These are phyloP conservation scores for fruit fly (Drosophila melanogaster) DNA, from an alignment of 1,140 invertebrate species.

Conservation along the genomic window DNA sequence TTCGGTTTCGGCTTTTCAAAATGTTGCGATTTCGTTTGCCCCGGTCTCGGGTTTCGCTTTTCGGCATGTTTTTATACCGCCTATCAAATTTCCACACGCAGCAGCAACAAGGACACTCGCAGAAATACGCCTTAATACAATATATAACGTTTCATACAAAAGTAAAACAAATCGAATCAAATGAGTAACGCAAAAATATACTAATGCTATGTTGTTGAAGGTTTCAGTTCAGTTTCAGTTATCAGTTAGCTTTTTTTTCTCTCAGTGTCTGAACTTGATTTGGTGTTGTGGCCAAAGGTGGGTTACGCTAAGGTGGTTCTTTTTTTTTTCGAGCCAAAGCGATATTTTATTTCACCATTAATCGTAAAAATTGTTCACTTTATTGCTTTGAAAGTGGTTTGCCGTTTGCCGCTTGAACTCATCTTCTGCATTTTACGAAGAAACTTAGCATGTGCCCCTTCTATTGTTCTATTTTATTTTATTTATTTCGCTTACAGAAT, in stretches of 20 bases:
- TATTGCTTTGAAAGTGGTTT: slow-evolving; percentile 68
- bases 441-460: slow-evolving; percentile 61
- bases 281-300: background rate
- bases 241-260: background rate
- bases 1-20: background rate
- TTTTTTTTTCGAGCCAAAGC: slow-evolving; percentile 14
- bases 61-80: slow-evolving; percentile 36
- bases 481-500: slow-evolving; percentile 6
- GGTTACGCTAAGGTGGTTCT: slow-evolving; percentile 14
- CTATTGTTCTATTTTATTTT: slow-evolving; percentile 17
- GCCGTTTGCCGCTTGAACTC: slow-evolving; percentile 30
- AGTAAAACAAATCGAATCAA: background rate
- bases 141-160: background rate
- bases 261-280: background rate
- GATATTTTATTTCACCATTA: slow-evolving; percentile 72
- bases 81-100: slow-evolving; percentile 40
- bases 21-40: slow-evolving; percentile 38
- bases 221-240: no score
- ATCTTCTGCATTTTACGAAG: slow-evolving; percentile 7
- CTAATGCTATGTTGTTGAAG: no score
- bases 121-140: no score
- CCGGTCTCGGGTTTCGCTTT: slow-evolving; percentile 34
- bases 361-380: slow-evolving; percentile 52
- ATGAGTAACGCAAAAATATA: no score
- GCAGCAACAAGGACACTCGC: slow-evolving; percentile 5